A percentile compares a stretch with the other conserved stretches of the same genome.
These are phyloP conservation scores for Leptobrachium leishanense DNA, from an alignment of 2,113 vertebrate species.

Conservation along the genomic window DNA sequence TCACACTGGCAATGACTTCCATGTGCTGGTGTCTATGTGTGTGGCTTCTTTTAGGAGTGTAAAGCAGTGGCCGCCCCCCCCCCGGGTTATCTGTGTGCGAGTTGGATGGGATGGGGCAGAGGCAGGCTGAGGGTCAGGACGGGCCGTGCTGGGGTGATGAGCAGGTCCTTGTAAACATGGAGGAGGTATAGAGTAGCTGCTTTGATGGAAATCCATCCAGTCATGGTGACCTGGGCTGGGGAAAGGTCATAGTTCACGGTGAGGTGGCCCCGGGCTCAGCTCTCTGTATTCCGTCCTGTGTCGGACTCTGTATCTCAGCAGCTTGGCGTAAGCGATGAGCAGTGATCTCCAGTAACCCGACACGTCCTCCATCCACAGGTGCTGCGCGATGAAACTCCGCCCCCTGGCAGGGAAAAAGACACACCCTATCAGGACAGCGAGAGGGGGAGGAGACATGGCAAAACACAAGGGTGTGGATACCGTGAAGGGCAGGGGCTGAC, in stretches of 20 bases:
- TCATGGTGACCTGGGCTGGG: not conserved
- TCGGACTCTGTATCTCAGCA: constrained; percentile 83
- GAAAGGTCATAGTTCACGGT: constrained; percentile 78
- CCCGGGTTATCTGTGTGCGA: no score
- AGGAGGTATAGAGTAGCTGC: no score
- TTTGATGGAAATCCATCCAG: not conserved
- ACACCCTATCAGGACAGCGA: not conserved
- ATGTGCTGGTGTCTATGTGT: no score
- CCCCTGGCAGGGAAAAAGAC: constrained; percentile 72
- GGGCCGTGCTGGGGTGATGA: no score
- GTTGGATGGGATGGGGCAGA: no score
- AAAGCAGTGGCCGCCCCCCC: no score
- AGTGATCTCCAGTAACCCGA: constrained; percentile 92
- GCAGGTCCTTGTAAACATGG: no score
- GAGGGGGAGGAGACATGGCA: not conserved
- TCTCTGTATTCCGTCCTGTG: constrained; percentile 72
- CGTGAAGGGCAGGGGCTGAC: not conserved
- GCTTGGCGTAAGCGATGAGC: constrained; percentile 78
- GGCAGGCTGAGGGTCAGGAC: no score
- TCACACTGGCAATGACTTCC: no score
- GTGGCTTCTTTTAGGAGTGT: no score
- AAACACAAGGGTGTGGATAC: not conserved
- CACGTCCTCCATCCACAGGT: constrained; percentile 87
- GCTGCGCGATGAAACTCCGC: constrained; percentile 79
- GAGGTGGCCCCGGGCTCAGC: constrained; percentile 66